Conservation (phyloP, 2,113 vertebrate genomes). For the Euleptes europaea region DNA sequence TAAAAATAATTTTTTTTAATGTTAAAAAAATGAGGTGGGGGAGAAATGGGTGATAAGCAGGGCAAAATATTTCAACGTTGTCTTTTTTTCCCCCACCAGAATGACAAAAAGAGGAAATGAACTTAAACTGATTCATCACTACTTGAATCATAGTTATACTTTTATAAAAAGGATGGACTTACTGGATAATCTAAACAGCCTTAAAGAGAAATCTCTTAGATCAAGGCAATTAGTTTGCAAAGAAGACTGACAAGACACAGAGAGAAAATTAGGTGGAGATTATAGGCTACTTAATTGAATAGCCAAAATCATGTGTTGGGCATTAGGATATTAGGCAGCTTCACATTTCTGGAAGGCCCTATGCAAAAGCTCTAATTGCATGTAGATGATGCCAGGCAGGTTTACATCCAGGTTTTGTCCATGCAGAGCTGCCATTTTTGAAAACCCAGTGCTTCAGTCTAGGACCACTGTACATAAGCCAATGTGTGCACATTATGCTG, state of each 20-base stretch:
- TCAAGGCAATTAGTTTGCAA: not conserved
- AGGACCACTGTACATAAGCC: not conserved
- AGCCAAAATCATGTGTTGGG: not conserved
- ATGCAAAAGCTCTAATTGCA: too few species aligned
- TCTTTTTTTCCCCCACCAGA: too few species aligned
- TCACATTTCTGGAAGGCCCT: not conserved
- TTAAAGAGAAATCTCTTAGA: not conserved
- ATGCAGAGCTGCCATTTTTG: not conserved
- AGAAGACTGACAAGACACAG: not conserved
- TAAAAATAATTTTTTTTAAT: too few species aligned
- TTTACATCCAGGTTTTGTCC: not conserved
- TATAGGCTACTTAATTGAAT: not conserved
- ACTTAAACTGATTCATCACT: too few species aligned
- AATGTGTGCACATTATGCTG: not conserved
- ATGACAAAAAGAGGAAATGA: too few species aligned
- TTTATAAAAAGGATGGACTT: too few species aligned
- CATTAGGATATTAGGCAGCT: not conserved
- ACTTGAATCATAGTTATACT: too few species aligned
- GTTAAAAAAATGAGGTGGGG: too few species aligned
- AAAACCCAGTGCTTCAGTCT: not conserved
- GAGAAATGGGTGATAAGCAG: too few species aligned
- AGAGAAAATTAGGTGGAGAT: not conserved
- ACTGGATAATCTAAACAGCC: too few species aligned
- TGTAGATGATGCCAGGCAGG: not conserved
- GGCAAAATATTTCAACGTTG: too few species aligned